phyloP scores from a whole-genome alignment of 1,140 invertebrate genomes.

The Caenorhabditis briggsae region DNA sequence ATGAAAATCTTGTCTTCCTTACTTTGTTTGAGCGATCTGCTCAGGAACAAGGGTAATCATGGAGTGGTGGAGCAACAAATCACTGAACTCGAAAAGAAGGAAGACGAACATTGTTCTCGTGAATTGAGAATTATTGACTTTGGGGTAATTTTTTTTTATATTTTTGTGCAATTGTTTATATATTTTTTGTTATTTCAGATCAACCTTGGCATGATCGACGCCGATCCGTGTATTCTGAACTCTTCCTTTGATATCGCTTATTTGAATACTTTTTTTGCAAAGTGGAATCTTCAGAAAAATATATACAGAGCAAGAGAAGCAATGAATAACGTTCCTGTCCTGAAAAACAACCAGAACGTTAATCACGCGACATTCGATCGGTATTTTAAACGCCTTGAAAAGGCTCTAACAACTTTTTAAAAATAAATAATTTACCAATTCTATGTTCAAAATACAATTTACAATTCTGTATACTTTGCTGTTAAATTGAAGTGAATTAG shows the following conservation, averaged over 20 bases:
- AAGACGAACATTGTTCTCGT: neutral
- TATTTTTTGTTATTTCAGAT: slow-evolving; percentile 1
- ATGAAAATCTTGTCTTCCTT: neutral
- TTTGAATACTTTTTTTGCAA: slow-evolving; percentile 1
- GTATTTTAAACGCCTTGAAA: too few species aligned
- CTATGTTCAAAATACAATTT: too few species aligned
- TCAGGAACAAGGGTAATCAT: neutral
- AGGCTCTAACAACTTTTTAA: too few species aligned
- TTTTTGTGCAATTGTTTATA: neutral
- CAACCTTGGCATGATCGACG: neutral
- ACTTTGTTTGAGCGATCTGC: neutral
- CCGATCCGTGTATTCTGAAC: neutral
- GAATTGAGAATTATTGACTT: slow-evolving; percentile 9
- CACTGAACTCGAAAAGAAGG: neutral
- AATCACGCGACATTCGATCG: too few species aligned
- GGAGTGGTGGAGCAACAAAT: slow-evolving; percentile 1
- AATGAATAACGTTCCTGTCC: too few species aligned
- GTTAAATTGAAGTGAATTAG: too few species aligned
- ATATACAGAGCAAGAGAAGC: slow-evolving; percentile 89
- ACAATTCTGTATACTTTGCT: too few species aligned
- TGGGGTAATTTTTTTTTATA: neutral
- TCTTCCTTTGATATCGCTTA: neutral
- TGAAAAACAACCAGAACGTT: too few species aligned
- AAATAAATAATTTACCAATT: too few species aligned
- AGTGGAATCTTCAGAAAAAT: slow-evolving; percentile 80